Evolutionary conservation across 2,888 invertebrate genomes (phyloP).

Genomic region (Salpingus planirostris): DNA sequence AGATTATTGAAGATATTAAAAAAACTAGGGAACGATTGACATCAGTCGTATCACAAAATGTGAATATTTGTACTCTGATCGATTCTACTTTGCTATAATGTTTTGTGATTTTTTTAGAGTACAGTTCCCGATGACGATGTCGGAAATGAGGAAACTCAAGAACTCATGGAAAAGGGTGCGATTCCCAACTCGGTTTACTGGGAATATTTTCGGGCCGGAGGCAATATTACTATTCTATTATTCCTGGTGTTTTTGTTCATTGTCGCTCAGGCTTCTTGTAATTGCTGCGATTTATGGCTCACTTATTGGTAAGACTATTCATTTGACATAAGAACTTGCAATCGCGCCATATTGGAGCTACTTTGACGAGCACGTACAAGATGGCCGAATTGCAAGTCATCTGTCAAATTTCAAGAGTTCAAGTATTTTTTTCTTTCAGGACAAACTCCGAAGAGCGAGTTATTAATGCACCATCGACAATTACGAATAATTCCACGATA

Average conservation of each 20-base stretch:
- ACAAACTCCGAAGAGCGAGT: too few species aligned
- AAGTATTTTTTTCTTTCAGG: too few species aligned
- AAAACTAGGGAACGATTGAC: conserved; percentile 21
- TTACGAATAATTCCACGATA: too few species aligned
- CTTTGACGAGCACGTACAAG: too few species aligned
- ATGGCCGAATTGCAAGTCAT: too few species aligned
- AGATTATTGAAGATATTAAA: conserved; percentile 14
- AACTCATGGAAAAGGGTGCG: conserved; percentile 57
- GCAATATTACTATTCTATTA: conserved; percentile 47
- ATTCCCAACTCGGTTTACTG: conserved; percentile 54
- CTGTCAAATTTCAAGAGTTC: too few species aligned
- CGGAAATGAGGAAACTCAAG: conserved; percentile 51
- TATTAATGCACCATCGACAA: too few species aligned
- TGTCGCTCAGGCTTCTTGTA: conserved; percentile 59
- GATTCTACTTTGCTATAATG: not conserved
- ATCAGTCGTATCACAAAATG: conserved; percentile 29
- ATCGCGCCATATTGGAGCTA: too few species aligned
- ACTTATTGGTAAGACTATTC: conserved; percentile 55
- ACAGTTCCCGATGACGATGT: conserved; percentile 36
- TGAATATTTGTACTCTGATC: conserved; percentile 17
- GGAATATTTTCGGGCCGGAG: conserved; percentile 64
- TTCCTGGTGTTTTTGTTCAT: conserved; percentile 50
- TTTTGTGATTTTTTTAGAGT: conserved; percentile 18
- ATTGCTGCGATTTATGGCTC: conserved; percentile 69
- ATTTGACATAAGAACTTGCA: too few species aligned